Conservation (phyloP, 1,140 invertebrate species). For the Trichoplusia ni region DNA sequence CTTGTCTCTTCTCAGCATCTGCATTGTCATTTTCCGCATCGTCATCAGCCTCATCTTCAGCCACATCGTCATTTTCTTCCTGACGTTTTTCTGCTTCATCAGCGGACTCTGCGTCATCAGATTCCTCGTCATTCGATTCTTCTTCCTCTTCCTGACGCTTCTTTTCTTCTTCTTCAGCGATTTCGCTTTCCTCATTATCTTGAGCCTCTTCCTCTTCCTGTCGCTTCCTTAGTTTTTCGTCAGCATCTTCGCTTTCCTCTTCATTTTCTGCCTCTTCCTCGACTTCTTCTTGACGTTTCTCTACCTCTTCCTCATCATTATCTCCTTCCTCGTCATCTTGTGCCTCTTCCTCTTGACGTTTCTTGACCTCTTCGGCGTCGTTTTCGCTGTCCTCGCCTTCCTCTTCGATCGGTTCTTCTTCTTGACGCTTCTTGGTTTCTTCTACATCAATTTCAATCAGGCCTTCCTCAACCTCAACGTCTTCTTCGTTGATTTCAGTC, state of each 20-base stretch:
- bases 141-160: slow-evolving; percentile 19
- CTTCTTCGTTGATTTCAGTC: slow-evolving; percentile 21
- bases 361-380: slow-evolving; percentile 4
- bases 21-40: slow-evolving; percentile 24
- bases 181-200: slow-evolving; percentile 23
- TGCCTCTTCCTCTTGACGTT: slow-evolving; percentile 30
- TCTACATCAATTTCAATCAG: slow-evolving; percentile 1
- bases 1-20: slow-evolving; percentile 17
- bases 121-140: slow-evolving; percentile 14
- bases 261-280: slow-evolving; percentile 38
- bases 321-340: slow-evolving; percentile 36
- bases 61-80: slow-evolving; percentile 20
- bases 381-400: slow-evolving; percentile 23
- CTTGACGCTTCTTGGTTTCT: slow-evolving; percentile 6
- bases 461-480: slow-evolving; percentile 25
- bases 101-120: slow-evolving; percentile 8
- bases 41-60: slow-evolving; percentile 28
- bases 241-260: slow-evolving; percentile 27
- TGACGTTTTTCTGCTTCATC: background rate
- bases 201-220: slow-evolving; percentile 31
- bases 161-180: slow-evolving; percentile 24
- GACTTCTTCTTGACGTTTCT: slow-evolving; percentile 33
- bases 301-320: slow-evolving; percentile 18
- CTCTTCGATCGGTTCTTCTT: slow-evolving; percentile 24
- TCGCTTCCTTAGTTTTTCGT: slow-evolving; percentile 14